Percentiles rank a stretch among this genome's conserved stretches.
phyloP scores from a whole-genome alignment of 2,888 invertebrate species.

The Ectemnius cavifrons region DNA sequence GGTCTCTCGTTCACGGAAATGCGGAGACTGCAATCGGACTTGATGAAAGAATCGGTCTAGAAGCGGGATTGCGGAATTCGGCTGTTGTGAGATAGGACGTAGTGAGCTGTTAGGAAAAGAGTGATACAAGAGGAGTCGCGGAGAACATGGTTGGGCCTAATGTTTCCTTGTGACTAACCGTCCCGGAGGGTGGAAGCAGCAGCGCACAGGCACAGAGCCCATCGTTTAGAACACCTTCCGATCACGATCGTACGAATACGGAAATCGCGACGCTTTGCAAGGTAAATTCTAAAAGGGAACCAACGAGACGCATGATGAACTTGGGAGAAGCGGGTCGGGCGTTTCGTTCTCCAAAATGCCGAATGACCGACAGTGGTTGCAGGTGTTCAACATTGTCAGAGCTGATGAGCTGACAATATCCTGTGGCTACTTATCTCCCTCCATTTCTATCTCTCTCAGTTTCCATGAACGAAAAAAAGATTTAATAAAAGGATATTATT shows the following conservation, averaged over 20 bases:
- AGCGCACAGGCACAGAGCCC: constrained; percentile 54
- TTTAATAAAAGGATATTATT: not conserved
- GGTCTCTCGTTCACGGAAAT: constrained; percentile 43
- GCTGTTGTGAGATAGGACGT: not conserved
- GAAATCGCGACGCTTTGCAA: constrained; percentile 77
- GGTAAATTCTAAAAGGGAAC: constrained; percentile 52
- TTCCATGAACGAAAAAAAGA: too few species aligned
- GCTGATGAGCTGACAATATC: too few species aligned
- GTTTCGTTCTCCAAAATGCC: too few species aligned
- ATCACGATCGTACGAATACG: constrained; percentile 72
- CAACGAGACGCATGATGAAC: too few species aligned
- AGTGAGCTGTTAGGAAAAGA: constrained; percentile 20
- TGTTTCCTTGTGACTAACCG: constrained; percentile 71
- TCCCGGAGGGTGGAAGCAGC: constrained; percentile 62
- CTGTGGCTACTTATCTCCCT: too few species aligned
- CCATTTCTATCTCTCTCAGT: too few species aligned
- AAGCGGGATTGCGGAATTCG: not conserved
- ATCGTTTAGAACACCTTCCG: constrained; percentile 65
- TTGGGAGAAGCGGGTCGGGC: too few species aligned
- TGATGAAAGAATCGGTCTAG: not conserved
- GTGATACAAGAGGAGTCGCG: constrained; percentile 14
- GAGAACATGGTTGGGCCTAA: constrained; percentile 65
- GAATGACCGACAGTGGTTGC: too few species aligned
- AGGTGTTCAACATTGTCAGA: too few species aligned
- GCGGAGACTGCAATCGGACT: constrained; percentile 30